Percentiles rank a stretch among this genome's conserved stretches.
phyloP scores from a whole-genome alignment of 2,888 invertebrate species.

The Cyclophora albipunctata region DNA sequence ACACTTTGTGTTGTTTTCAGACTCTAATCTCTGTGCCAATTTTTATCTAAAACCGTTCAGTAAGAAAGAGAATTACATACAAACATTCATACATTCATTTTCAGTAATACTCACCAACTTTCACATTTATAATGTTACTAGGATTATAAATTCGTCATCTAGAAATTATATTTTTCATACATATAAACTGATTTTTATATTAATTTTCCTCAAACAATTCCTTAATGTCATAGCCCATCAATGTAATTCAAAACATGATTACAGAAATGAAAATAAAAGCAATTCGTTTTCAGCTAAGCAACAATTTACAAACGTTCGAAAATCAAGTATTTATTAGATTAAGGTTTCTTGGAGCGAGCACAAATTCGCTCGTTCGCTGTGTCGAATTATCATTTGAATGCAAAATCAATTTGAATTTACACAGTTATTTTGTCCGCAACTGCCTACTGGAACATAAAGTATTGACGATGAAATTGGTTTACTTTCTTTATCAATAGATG shows the following conservation, averaged over 20 bases:
- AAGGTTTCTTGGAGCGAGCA: constrained; percentile 30
- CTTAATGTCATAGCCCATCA: too few relatives aligned
- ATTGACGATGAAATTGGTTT: constrained; percentile 1
- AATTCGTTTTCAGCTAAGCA: constrained; percentile 2
- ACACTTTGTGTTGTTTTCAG: too few relatives aligned
- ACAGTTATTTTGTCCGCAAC: constrained; percentile 43
- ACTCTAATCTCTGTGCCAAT: too few relatives aligned
- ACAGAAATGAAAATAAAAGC: too few relatives aligned
- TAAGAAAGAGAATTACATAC: too few relatives aligned
- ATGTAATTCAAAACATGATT: too few relatives aligned
- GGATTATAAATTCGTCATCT: neutral
- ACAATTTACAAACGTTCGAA: constrained; percentile 18
- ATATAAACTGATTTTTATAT: too few relatives aligned
- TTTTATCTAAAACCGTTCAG: too few relatives aligned
- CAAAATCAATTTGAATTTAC: constrained; percentile 61
- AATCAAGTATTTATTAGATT: constrained; percentile 35
- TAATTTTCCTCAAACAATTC: too few relatives aligned
- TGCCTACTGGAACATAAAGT: constrained; percentile 17
- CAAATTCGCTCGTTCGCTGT: constrained; percentile 39
- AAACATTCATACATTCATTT: too few relatives aligned
- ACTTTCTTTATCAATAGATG: neutral
- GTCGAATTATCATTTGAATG: constrained; percentile 62
- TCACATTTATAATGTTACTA: neutral
- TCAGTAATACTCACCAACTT: neutral
- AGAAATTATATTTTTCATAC: neutral